Conservation (phyloP, 2,888 invertebrate species). For the Harpalus rubripes region DNA sequence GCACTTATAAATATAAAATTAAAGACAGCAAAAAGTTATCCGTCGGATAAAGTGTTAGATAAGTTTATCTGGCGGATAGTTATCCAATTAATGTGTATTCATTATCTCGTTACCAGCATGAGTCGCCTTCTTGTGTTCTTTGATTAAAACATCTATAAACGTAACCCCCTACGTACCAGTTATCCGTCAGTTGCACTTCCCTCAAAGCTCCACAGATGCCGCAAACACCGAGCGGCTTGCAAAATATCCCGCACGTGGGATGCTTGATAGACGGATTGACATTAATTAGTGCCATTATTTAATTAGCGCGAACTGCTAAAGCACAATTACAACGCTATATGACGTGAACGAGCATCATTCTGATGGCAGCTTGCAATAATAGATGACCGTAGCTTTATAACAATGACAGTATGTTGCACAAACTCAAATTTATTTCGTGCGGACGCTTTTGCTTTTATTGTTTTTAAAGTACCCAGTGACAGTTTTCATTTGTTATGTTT, state of each 20-base stretch:
- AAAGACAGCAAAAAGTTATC: too few species aligned
- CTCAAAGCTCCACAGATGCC: background rate
- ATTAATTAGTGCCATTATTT: slow-evolving; percentile 42
- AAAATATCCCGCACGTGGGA: slow-evolving; percentile 13
- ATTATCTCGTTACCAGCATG: too few species aligned
- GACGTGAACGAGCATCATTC: background rate
- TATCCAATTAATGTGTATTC: too few species aligned
- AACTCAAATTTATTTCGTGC: slow-evolving; percentile 23
- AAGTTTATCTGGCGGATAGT: too few species aligned
- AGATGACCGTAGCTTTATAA: slow-evolving; percentile 16
- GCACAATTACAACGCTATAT: slow-evolving; percentile 38
- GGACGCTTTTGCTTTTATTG: slow-evolving; percentile 27
- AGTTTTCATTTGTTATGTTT: slow-evolving; percentile 32
- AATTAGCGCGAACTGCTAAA: slow-evolving; percentile 37
- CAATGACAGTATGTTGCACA: slow-evolving; percentile 5
- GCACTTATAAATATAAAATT: too few species aligned
- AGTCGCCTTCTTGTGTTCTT: too few species aligned
- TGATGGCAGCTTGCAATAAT: slow-evolving; percentile 31
- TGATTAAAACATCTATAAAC: too few species aligned
- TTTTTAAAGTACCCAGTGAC: slow-evolving; percentile 25
- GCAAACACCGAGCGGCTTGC: background rate
- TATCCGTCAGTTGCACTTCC: slow-evolving; percentile 1
- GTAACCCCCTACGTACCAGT: too few species aligned
- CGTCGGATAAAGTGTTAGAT: too few species aligned
- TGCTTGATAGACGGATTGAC: slow-evolving; percentile 47